These are phyloP conservation scores for Dipus sagitta DNA, from an alignment of 2,797 vertebrate species.

Conservation along the genomic window DNA sequence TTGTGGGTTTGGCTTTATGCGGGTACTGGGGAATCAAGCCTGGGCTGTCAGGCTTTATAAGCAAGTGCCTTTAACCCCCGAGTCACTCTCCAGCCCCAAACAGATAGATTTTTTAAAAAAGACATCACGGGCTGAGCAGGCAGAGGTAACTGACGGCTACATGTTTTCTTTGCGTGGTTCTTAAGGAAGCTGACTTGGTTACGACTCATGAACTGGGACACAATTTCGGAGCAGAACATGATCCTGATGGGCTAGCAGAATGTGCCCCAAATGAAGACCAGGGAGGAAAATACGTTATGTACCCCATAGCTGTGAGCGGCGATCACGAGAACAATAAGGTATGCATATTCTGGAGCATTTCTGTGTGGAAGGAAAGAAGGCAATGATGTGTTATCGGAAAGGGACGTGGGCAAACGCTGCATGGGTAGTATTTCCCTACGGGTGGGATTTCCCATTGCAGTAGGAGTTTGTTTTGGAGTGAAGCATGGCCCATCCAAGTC, in stretches of 20 bases:
- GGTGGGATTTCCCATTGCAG: too few relatives aligned
- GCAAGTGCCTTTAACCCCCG: too few relatives aligned
- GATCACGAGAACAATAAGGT: constrained; percentile 99
- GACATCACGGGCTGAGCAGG: not conserved
- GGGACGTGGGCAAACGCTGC: not conserved
- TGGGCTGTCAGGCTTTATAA: too few relatives aligned
- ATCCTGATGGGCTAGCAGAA: constrained; percentile 93
- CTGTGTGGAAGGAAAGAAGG: not conserved
- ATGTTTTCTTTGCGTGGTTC: not conserved
- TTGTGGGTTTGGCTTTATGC: too few relatives aligned
- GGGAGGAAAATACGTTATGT: constrained; percentile 98
- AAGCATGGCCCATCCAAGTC: not conserved
- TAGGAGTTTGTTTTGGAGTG: not conserved
- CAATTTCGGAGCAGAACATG: constrained; percentile 98
- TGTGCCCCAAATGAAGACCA: constrained; percentile 96
- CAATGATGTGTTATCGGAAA: too few relatives aligned
- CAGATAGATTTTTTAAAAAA: not conserved
- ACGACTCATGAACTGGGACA: constrained; percentile 98
- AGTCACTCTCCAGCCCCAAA: too few relatives aligned
- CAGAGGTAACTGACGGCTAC: not conserved
- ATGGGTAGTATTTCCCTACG: not conserved
- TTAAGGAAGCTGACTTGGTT: constrained; percentile 97
- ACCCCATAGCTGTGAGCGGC: constrained; percentile 98
- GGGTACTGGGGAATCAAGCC: too few relatives aligned
- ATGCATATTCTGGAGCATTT: constrained; percentile 1